phyloP scores from a whole-genome alignment of 2,113 vertebrate species.

The Notothenia coriiceps region DNA sequence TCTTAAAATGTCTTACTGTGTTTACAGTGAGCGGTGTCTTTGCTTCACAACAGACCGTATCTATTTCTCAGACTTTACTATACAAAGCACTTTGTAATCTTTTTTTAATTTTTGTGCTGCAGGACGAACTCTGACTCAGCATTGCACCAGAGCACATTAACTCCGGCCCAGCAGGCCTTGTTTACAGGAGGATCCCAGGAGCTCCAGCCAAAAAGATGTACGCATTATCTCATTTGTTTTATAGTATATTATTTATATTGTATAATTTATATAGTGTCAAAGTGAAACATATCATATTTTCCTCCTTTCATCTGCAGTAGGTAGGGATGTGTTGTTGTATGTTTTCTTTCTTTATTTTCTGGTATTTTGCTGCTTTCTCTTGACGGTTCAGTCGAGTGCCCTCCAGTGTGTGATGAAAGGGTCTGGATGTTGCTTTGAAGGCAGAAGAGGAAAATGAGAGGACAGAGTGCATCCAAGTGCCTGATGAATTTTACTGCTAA shows the following conservation, averaged over 20 bases:
- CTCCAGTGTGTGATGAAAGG: conserved; percentile 53
- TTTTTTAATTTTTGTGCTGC: conserved; percentile 40
- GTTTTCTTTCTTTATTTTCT: conserved; percentile 13
- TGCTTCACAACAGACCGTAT: background rate
- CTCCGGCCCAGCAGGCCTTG: conserved; percentile 87
- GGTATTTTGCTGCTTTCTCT: conserved; percentile 34
- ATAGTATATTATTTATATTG: background rate
- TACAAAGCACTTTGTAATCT: background rate
- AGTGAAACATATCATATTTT: background rate
- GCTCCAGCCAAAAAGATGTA: conserved; percentile 94
- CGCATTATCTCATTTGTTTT: background rate
- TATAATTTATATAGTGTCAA: background rate
- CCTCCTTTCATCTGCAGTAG: background rate
- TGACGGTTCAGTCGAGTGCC: conserved; percentile 32
- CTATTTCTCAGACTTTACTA: background rate
- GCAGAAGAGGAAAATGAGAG: conserved; percentile 41
- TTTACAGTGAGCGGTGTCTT: background rate
- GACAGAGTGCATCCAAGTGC: conserved; percentile 14
- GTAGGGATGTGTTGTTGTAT: background rate
- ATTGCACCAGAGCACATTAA: conserved; percentile 95
- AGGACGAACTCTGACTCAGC: conserved; percentile 99
- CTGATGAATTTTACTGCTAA: conserved; percentile 12
- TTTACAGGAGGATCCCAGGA: conserved; percentile 92
- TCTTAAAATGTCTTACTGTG: background rate
- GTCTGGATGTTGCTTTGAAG: conserved; percentile 55